A percentile compares a stretch with the other conserved stretches of the same genome.
Evolutionary conservation across 1,140 invertebrate genomes (phyloP).

Genomic region (Babylonia areolata): DNA sequence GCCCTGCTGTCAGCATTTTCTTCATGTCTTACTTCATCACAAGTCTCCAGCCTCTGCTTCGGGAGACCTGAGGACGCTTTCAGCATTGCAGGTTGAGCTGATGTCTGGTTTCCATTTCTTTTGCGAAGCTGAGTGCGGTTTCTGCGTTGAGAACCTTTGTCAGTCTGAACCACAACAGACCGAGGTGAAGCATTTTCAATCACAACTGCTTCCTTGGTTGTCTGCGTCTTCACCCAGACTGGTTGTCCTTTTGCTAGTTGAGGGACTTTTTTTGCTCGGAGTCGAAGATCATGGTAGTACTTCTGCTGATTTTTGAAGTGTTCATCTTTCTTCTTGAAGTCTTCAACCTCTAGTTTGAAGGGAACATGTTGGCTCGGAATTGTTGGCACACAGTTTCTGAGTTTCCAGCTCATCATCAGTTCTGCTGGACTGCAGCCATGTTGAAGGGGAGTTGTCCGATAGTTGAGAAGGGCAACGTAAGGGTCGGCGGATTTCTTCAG

Average conservation of each 20-base stretch:
- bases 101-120: neutral
- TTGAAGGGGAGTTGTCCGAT: conserved; percentile 42
- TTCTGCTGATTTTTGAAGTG: neutral
- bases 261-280: neutral
- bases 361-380: neutral
- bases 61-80: neutral
- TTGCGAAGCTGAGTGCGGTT: neutral
- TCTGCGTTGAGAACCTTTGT: neutral
- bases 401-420: conserved; percentile 39
- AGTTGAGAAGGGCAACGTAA: conserved; percentile 44
- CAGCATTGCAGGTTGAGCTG: neutral
- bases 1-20: neutral
- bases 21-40: neutral
- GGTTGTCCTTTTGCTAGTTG: neutral
- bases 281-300: neutral
- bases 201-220: neutral
- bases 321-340: conserved; percentile 1
- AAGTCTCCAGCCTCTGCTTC: neutral
- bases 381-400: conserved; percentile 25
- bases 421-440: conserved; percentile 43
- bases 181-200: neutral
- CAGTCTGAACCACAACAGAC: neutral
- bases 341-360: neutral
- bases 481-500: conserved; percentile 36
- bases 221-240: neutral